These are phyloP conservation scores for Pseudomugil gertrudae DNA, from an alignment of 2,797 vertebrate species.

Conservation along the genomic window DNA sequence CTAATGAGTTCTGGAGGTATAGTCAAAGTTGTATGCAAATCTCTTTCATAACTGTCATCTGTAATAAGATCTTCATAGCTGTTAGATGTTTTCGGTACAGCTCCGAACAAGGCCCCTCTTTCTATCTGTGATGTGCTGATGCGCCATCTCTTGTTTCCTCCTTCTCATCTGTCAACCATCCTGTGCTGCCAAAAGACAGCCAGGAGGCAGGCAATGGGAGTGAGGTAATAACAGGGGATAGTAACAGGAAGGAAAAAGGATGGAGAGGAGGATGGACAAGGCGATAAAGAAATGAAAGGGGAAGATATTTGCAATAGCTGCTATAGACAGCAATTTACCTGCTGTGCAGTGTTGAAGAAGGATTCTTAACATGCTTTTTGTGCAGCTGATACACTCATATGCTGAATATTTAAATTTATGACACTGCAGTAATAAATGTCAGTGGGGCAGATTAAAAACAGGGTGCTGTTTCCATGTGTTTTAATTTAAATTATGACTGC, in stretches of 20 bases:
- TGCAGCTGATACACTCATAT: conserved; percentile 3
- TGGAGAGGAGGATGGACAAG: conserved; percentile 5
- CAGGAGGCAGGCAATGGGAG: conserved; percentile 59
- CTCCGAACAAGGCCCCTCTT: conserved; percentile 42
- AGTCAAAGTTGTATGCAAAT: conserved; percentile 12
- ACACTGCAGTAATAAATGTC: conserved; percentile 4
- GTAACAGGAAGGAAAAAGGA: conserved; percentile 25
- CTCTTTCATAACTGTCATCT: conserved; percentile 11
- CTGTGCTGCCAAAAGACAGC: conserved; percentile 61
- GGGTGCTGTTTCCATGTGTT: background rate
- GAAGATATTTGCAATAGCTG: conserved; percentile 44
- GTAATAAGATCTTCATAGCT: conserved; percentile 22
- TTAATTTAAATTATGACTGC: conserved; percentile 2
- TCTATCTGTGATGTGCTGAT: conserved; percentile 34
- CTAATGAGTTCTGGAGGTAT: conserved; percentile 14
- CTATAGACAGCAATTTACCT: conserved; percentile 33
- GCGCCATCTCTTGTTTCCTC: conserved; percentile 48
- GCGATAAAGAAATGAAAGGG: conserved; percentile 18
- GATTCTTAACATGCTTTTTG: conserved; percentile 1
- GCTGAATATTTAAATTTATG: background rate
- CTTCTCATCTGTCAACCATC: conserved; percentile 60
- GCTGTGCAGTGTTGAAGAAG: conserved; percentile 9
- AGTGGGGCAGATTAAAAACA: conserved; percentile 1
- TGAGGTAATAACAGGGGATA: conserved; percentile 57
- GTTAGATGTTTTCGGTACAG: conserved; percentile 26